These are phyloP conservation scores for Cariama cristata DNA, from an alignment of 2,113 vertebrate species.

Conservation along the genomic window DNA sequence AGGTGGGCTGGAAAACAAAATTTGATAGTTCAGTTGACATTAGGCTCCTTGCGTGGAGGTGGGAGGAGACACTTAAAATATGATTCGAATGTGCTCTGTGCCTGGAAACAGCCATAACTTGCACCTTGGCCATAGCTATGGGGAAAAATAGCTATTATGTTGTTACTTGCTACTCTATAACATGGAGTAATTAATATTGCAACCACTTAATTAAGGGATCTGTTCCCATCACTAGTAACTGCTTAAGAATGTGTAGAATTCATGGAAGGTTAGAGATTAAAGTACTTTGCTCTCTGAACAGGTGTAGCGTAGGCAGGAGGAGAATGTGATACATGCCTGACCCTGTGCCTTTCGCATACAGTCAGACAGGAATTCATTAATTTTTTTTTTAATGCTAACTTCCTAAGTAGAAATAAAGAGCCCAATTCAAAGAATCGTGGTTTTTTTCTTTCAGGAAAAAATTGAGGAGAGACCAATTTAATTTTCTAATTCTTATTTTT, in stretches of 20 bases:
- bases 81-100: not conserved
- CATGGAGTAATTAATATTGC: not conserved
- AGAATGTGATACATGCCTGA: fast-evolving
- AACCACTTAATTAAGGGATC: not conserved
- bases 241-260: not conserved
- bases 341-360: not conserved
- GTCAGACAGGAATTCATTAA: not conserved
- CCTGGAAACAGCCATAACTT: not conserved
- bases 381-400: not conserved
- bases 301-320: not conserved
- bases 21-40: not conserved
- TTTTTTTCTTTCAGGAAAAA: not conserved
- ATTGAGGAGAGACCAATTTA: not conserved
- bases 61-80: not conserved
- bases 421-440: not conserved
- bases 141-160: slow-evolving; percentile 12
- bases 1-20: not conserved
- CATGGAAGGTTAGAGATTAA: not conserved
- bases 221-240: not conserved
- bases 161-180: not conserved
- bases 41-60: not conserved
- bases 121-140: not conserved
- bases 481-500: not conserved
- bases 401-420: not conserved
- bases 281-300: not conserved